Base-by-base conservation (phyloP, 2,888 invertebrate genomes). In the Sinelater perroti region DNA sequence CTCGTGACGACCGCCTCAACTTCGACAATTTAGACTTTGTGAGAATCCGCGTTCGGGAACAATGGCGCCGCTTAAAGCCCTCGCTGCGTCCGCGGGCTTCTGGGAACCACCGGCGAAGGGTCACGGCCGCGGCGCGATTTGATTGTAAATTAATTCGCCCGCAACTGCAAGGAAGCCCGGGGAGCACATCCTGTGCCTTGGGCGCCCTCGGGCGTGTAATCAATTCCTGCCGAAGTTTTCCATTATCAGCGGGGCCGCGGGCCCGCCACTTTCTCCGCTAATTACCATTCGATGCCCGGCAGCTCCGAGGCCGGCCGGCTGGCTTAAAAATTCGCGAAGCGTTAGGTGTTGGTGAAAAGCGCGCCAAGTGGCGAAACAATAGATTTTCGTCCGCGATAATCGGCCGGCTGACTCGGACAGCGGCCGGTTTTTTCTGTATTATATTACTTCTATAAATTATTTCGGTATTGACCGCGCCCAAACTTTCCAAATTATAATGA, bases 401-500 rank as follows among this genome's bases (percentile, higher is more conserved):
- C n/a, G n/a, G n/a, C n/a, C n/a, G n/a, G n/a, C n/a, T n/a, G n/a
- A n/a, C n/a, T n/a, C n/a, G n/a, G n/a, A n/a, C n/a, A n/a, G n/a
- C n/a, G n/a, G n/a, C n/a, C n/a, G n/a, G n/a, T n/a, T n/a, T 7
- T 38, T 38, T 17, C 4, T n/a, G 14, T 42, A 42, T 42, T 42
- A 42, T 42, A 42, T 42, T 16, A 11, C 6, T 40, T 20, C 3
- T 16, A 42, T 44, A 30, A 44, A 30, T 30, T 44, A 44, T 44
- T 44, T 38, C 26, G 17, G 44, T n/a, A 30, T 7, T 17, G 38
- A 38, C 50, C 50, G 26, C 50, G 6, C 50, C 50, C 38, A 50
- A 57, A 60, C 60, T 60, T 60, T 60, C 60, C 60, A 60, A 60
- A 52, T 52, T 51, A 51, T 60, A 60, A 56, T 60, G 60, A 53